Conservation (phyloP, 1,140 invertebrate species). For the Brachionus rubens region DNA sequence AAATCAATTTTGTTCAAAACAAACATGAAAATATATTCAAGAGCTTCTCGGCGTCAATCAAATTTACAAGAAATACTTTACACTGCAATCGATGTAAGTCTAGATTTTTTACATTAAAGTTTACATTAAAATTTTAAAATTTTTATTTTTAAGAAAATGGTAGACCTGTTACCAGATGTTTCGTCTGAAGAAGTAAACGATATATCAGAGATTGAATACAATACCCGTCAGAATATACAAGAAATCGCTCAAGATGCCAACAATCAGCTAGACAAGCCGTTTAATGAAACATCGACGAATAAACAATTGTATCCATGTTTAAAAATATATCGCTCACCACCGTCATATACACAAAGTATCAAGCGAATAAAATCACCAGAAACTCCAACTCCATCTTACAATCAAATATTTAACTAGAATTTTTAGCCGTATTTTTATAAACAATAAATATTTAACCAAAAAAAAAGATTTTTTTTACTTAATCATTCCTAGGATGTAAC, state of each 20-base stretch:
- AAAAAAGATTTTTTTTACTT: too few relatives aligned
- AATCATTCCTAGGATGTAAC: too few relatives aligned
- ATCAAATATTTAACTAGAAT: not conserved
- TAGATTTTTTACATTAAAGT: not conserved
- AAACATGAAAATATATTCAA: not conserved
- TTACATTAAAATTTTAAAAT: not conserved
- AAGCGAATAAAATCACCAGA: not conserved
- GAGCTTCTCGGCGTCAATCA: not conserved
- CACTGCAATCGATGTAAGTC: not conserved
- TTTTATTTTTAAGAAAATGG: not conserved
- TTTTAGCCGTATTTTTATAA: not conserved
- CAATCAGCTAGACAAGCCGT: not conserved
- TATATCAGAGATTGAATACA: not conserved
- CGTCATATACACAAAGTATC: not conserved
- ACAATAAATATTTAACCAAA: too few relatives aligned
- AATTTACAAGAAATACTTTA: not conserved
- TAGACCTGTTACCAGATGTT: not conserved
- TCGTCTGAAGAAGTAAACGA: not conserved
- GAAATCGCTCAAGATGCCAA: not conserved
- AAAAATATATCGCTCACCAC: not conserved
- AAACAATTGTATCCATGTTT: not conserved
- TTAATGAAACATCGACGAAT: not conserved
- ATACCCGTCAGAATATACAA: not conserved
- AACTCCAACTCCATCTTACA: not conserved
- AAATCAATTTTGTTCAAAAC: slow-evolving; percentile 4